phyloP scores from a whole-genome alignment of 1,140 invertebrate species.

The Hesperophylax magnus region DNA sequence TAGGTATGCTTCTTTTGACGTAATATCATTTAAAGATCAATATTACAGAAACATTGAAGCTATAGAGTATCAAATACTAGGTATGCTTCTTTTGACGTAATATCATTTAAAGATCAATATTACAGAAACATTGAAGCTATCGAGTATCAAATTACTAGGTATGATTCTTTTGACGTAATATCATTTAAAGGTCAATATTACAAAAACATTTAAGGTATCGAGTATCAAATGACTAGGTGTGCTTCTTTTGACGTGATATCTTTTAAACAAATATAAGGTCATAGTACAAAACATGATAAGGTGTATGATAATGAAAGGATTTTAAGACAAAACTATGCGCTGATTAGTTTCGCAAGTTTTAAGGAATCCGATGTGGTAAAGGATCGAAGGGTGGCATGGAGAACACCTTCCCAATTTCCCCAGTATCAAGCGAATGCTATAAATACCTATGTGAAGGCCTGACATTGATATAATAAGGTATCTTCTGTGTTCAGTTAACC shows the following conservation, averaged over 20 bases:
- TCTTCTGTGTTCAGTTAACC: neutral
- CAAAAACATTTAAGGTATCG: neutral
- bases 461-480: conserved; percentile 18
- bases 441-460: conserved; percentile 12
- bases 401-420: no score
- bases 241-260: no score
- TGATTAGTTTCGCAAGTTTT: no score
- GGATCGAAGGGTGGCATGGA: no score
- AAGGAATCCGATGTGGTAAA: no score
- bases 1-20: no score
- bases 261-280: no score
- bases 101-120: neutral
- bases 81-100: no score
- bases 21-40: neutral
- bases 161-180: no score
- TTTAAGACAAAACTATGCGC: no score
- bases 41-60: neutral
- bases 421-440: conserved; percentile 1
- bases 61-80: neutral
- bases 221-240: neutral
- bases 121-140: neutral
- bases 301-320: no score
- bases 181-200: neutral
- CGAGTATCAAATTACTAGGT: neutral
- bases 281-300: no score